Evolutionary conservation across 2,113 vertebrate species (phyloP).

Genomic region (Hippotragus niger): DNA sequence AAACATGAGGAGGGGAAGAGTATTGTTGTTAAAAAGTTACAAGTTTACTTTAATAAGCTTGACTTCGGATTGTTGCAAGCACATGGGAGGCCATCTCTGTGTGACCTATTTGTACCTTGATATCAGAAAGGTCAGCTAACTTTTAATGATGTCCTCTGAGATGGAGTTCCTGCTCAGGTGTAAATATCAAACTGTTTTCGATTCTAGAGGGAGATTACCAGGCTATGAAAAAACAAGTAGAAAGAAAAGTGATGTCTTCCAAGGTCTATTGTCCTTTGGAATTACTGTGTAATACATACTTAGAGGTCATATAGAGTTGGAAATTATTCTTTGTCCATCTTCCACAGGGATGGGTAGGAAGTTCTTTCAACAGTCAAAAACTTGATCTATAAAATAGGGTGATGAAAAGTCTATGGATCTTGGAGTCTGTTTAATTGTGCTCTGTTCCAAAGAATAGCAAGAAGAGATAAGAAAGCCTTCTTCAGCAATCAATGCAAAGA

Average conservation of each 20-base stretch:
- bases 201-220: conserved; percentile 37
- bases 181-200: conserved; percentile 34
- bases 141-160: conserved; percentile 67
- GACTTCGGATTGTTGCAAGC: background rate
- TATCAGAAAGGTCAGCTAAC: conserved; percentile 31
- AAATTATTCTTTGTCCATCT: background rate
- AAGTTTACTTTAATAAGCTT: conserved; percentile 48
- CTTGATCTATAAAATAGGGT: background rate
- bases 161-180: conserved; percentile 7
- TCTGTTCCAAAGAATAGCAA: background rate
- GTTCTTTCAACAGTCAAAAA: background rate
- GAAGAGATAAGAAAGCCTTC: too few species aligned
- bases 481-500: too few species aligned
- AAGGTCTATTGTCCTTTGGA: background rate
- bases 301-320: background rate
- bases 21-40: conserved; percentile 44
- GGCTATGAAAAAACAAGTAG: background rate
- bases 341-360: background rate
- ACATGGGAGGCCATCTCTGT: background rate
- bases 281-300: background rate
- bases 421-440: background rate
- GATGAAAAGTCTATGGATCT: background rate
- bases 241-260: background rate
- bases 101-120: conserved; percentile 42
- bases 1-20: background rate